phyloP scores from a whole-genome alignment of 2,888 invertebrate species.

The Acrocera orbiculus region DNA sequence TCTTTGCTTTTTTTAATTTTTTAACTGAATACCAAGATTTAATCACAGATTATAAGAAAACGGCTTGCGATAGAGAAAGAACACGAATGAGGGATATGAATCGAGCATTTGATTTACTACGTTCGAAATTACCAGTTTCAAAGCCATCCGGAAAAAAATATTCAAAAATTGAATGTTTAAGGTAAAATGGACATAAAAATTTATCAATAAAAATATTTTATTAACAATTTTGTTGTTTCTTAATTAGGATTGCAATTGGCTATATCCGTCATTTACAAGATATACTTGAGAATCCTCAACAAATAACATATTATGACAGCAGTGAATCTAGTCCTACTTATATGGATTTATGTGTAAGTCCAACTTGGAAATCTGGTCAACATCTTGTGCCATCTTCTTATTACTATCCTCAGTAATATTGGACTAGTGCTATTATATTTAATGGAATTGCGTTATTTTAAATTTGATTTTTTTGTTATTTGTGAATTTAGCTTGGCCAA shows the following conservation, averaged over 20 bases:
- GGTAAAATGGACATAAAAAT: slow-evolving; percentile 38
- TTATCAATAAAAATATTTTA: not conserved
- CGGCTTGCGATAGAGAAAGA: slow-evolving; percentile 67
- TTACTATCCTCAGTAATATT: no score
- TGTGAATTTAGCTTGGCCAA: no score
- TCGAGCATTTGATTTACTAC: slow-evolving; percentile 55
- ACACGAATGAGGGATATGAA: slow-evolving; percentile 80
- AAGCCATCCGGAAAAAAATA: slow-evolving; percentile 72
- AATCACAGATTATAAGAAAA: slow-evolving; percentile 56
- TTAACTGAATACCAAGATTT: slow-evolving; percentile 9
- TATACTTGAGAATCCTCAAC: slow-evolving; percentile 1
- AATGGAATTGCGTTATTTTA: no score
- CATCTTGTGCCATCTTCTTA: no score
- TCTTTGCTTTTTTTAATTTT: no score
- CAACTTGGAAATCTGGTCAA: no score
- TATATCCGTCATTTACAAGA: slow-evolving; percentile 54
- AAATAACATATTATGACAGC: no score
- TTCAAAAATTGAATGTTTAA: slow-evolving; percentile 67
- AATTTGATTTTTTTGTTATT: no score
- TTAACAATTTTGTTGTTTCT: not conserved
- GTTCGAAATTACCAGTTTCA: slow-evolving; percentile 55
- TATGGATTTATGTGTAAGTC: no score
- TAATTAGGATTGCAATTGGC: slow-evolving; percentile 52
- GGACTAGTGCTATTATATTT: no score
- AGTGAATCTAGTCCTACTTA: no score